Evolutionary conservation across 2,888 invertebrate species (phyloP), one percentile per base, ranked within the genome.

Genomic region (Drosophila pseudotakahashii): DNA sequence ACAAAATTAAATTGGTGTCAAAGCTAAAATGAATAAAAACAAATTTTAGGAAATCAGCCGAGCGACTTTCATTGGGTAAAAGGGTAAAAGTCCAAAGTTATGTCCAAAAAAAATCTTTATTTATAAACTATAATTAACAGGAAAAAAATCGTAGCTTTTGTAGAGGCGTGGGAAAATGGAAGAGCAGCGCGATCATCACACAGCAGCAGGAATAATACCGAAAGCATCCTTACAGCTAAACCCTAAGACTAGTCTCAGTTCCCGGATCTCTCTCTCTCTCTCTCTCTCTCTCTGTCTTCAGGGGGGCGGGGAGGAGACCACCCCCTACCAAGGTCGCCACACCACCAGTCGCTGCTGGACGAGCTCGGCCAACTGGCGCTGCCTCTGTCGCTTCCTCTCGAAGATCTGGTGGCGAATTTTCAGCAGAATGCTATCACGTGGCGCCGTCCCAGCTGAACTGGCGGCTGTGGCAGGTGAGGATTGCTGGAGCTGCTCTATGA

Each of bases 371-470:
- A 85, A 39, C 42, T 82, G 82, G 4, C 86, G 82, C 51, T 90
- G 90, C 45, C 90, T 78, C 45, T 90, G 88, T 1, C 91, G 88
- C 53, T 91, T 91, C 0, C 91, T 84, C 73, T 91, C 91, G 14
- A 91, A 90, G 30, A 91, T 91, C 76, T 91, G 91, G 54, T 85
- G 86, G n/a, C 91, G 89, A 59, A 91, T 91, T 73, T 91, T 91
- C 3, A 90, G 74, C 34, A 91, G 70, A 45, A 91, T 91, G 78
- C 78, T 83, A 11, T 77, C 85, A 30, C 84, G 78, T 2, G 75
- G 68, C 1, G 67, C 67, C 42, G 41, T 14, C 13, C 59, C n/a
- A 54, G 71, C 2, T 51, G 67, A 48, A 60, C 6, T 55, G 50
- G 5, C 9, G 57, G 48, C 30, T 11, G 26, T 30, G 54, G 70